phyloP scores from a whole-genome alignment of 2,113 vertebrate species.

The Corynorhinus townsendii region DNA sequence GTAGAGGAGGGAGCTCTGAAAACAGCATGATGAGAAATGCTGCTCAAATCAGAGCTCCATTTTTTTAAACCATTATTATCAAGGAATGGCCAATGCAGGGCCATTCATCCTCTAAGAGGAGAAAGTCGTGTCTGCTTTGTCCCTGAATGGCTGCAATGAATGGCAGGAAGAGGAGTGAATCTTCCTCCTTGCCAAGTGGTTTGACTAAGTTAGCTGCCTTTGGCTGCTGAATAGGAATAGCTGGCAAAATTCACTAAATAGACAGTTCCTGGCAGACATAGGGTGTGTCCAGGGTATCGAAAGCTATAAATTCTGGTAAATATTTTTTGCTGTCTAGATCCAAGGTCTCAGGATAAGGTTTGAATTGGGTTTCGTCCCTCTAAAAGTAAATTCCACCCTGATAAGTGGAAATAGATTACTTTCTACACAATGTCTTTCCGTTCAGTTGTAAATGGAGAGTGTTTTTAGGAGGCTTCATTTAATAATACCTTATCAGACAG shows the following conservation, averaged over 20 bases:
- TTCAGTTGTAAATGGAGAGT: slow-evolving; percentile 71
- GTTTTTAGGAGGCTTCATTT: slow-evolving; percentile 81
- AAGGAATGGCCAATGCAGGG: neutral
- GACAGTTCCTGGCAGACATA: neutral
- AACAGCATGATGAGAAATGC: neutral
- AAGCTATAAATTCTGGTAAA: neutral
- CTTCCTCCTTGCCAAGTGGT: neutral
- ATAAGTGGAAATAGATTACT: slow-evolving; percentile 66
- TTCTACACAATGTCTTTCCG: slow-evolving; percentile 62
- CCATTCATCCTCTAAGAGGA: neutral
- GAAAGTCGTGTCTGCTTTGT: neutral
- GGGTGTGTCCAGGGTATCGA: neutral
- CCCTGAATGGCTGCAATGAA: neutral
- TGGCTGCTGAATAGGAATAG: neutral
- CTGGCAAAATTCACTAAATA: neutral
- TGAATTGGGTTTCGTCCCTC: slow-evolving; percentile 22
- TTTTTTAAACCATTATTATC: neutral
- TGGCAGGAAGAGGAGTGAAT: neutral
- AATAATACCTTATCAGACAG: slow-evolving; percentile 86
- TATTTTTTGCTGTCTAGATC: neutral
- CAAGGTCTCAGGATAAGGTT: slow-evolving; percentile 21
- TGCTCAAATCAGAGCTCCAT: neutral
- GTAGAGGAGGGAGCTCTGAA: neutral
- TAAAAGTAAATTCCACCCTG: slow-evolving; percentile 45
- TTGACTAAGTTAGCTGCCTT: neutral